Evolutionary conservation across 2,113 vertebrate genomes (phyloP).

Genomic region (Urocitellus parryii): DNA sequence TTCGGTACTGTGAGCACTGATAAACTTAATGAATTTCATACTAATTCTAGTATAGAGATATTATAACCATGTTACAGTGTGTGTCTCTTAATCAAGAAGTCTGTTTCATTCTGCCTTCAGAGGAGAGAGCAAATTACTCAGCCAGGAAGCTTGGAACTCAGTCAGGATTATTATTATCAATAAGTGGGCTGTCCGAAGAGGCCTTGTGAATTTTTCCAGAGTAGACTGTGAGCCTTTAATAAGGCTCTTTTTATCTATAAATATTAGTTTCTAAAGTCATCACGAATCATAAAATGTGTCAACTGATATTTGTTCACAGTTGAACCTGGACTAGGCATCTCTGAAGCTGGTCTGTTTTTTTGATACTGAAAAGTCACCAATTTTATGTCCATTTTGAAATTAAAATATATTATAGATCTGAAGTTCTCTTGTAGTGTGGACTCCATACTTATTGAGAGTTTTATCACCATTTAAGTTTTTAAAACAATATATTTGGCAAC

Average conservation of each 20-base stretch:
- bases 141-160: conserved; percentile 13
- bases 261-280: conserved; percentile 38
- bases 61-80: neutral
- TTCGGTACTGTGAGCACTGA: neutral
- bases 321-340: neutral
- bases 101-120: neutral
- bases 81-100: neutral
- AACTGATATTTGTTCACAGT: conserved; percentile 4
- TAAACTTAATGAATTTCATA: conserved; percentile 46
- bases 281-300: conserved; percentile 13
- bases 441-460: neutral
- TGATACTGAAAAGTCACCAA: neutral
- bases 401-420: neutral
- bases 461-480: conserved; percentile 31
- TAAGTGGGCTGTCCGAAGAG: neutral
- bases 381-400: neutral
- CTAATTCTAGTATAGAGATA: neutral
- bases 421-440: neutral
- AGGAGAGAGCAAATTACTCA: conserved; percentile 29
- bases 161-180: neutral
- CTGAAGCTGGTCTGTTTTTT: conserved; percentile 14
- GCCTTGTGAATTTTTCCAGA: conserved; percentile 27
- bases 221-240: neutral
- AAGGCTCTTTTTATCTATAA: conserved; percentile 40
- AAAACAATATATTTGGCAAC: neutral